Evolutionary conservation across 2,888 invertebrate genomes (phyloP).

Genomic region (Pristionchus fissidentatus): DNA sequence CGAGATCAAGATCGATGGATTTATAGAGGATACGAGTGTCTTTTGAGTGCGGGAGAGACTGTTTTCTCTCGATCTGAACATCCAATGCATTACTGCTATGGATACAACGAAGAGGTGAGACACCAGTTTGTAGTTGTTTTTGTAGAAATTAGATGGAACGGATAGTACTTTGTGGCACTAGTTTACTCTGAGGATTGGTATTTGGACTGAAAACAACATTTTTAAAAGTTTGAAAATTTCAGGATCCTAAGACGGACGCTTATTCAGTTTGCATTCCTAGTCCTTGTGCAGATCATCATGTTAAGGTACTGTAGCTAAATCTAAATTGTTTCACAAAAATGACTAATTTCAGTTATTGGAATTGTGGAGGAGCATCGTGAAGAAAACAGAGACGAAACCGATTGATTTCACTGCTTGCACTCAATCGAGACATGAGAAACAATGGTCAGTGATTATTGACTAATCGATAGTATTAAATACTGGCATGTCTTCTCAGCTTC

Average conservation of each 20-base stretch:
- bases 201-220: not conserved
- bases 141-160: not conserved
- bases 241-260: conserved; percentile 38
- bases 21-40: conserved; percentile 69
- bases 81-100: conserved; percentile 74
- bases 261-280: conserved; percentile 53
- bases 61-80: conserved; percentile 72
- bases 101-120: conserved; percentile 57
- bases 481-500: not conserved
- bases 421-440: conserved; percentile 68
- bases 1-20: conserved; percentile 74
- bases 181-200: too few species aligned
- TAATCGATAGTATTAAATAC: not conserved
- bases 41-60: conserved; percentile 73
- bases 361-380: conserved; percentile 67
- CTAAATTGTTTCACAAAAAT: not conserved
- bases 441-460: conserved; percentile 60
- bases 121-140: not conserved
- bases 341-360: conserved; percentile 63
- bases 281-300: conserved; percentile 30
- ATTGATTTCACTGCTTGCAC: conserved; percentile 73
- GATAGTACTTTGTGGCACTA: too few species aligned
- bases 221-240: not conserved
- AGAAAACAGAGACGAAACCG: conserved; percentile 48
- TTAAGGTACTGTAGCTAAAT: not conserved